These are phyloP conservation scores for Rotaria sp. DNA, from an alignment of 2,888 invertebrate genomes.

Conservation along the genomic window DNA sequence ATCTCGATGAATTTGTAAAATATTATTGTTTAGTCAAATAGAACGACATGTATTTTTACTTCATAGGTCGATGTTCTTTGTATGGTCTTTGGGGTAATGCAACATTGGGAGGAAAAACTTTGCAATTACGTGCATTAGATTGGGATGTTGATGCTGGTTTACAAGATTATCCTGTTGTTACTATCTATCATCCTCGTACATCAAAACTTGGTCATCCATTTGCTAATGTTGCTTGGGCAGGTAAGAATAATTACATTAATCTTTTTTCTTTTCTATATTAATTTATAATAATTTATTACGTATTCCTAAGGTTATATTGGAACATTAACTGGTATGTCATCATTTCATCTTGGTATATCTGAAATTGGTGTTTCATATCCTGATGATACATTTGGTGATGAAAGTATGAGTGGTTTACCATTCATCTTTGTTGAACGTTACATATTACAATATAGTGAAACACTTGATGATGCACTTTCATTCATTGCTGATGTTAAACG, in stretches of 20 bases:
- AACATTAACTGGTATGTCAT: slow-evolving; percentile 37
- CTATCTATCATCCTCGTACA: slow-evolving; percentile 36
- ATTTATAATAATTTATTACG: too few species aligned
- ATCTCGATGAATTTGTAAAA: too few species aligned
- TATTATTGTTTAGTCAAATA: too few species aligned
- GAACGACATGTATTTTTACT: background rate
- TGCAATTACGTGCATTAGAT: slow-evolving; percentile 40
- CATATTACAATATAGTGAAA: slow-evolving; percentile 36
- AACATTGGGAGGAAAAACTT: slow-evolving; percentile 14
- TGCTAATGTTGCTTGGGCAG: slow-evolving; percentile 40
- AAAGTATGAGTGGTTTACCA: slow-evolving; percentile 34
- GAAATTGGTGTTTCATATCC: slow-evolving; percentile 40
- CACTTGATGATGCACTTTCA: slow-evolving; percentile 35
- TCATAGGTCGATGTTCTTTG: slow-evolving; percentile 39
- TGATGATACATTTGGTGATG: slow-evolving; percentile 41
- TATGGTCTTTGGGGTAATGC: slow-evolving; percentile 40
- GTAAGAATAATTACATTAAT: background rate
- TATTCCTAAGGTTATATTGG: slow-evolving; percentile 31
- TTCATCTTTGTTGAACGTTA: slow-evolving; percentile 38
- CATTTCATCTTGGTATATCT: slow-evolving; percentile 35
- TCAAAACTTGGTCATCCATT: slow-evolving; percentile 36
- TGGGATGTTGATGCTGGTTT: slow-evolving; percentile 39
- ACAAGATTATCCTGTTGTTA: slow-evolving; percentile 40
- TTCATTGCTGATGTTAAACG: slow-evolving; percentile 29
- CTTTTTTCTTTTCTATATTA: background rate